A percentile compares a stretch with the other conserved stretches of the same genome.
phyloP scores from a whole-genome alignment of 2,888 invertebrate genomes.

The Amblyjoppa proteus region DNA sequence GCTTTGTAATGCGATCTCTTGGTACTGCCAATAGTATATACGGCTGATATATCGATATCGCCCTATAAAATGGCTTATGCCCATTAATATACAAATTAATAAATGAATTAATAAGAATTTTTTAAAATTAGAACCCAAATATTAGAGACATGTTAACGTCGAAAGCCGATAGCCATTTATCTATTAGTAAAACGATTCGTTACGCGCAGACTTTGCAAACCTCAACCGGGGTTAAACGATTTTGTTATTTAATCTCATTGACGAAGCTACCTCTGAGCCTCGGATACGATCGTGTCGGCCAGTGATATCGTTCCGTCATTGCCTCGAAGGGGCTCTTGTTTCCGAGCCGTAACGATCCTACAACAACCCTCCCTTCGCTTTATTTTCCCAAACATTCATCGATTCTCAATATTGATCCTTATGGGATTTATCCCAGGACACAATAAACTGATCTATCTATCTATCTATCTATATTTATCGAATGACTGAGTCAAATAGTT shows the following conservation, averaged over 20 bases:
- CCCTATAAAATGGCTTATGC: no score
- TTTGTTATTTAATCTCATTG: slow-evolving; percentile 39
- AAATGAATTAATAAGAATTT: no score
- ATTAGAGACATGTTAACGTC: slow-evolving; percentile 17
- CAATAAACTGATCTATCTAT: no score
- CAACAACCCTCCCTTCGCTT: slow-evolving; percentile 63
- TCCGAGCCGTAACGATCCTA: slow-evolving; percentile 76
- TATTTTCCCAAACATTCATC: slow-evolving; percentile 41
- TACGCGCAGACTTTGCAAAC: slow-evolving; percentile 2
- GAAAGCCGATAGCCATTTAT: slow-evolving; percentile 41
- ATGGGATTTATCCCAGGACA: no score
- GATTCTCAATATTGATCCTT: not conserved
- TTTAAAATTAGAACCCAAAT: not conserved
- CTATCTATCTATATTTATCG: not conserved
- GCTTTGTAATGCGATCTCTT: no score
- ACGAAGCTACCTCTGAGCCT: slow-evolving; percentile 76
- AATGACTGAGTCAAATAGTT: not conserved
- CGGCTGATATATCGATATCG: no score
- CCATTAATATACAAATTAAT: no score
- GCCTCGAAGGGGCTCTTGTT: slow-evolving; percentile 77
- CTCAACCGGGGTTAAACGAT: slow-evolving; percentile 55
- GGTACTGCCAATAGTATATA: no score
- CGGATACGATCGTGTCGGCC: slow-evolving; percentile 72
- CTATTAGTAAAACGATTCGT: slow-evolving; percentile 42
- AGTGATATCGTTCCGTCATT: slow-evolving; percentile 73